Evolutionary conservation across 1,140 invertebrate species (phyloP).

Genomic region (Drosophila repleta): DNA sequence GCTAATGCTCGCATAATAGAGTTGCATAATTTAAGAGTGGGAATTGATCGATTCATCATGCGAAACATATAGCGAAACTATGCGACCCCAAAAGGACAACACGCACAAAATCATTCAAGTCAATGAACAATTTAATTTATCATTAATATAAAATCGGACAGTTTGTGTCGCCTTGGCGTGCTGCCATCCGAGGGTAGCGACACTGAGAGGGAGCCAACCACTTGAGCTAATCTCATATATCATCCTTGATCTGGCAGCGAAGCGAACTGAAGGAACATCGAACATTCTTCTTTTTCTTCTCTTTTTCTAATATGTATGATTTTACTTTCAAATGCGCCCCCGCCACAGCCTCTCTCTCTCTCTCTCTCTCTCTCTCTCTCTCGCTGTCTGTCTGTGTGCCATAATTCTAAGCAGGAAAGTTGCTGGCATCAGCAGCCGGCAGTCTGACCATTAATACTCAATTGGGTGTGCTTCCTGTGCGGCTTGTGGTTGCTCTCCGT

Average conservation of each 20-base stretch:
- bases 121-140: conserved; percentile 83
- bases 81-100: conserved; percentile 63
- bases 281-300: conserved; percentile 52
- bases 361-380: too few species aligned
- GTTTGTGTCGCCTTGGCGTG: conserved; percentile 71
- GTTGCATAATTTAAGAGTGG: conserved; percentile 60
- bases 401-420: conserved; percentile 74
- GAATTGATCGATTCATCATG: conserved; percentile 74
- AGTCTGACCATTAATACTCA: conserved; percentile 82
- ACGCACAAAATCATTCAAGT: conserved; percentile 81
- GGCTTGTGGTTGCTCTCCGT: conserved; percentile 64
- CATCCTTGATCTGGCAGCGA: conserved; percentile 63
- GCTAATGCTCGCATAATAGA: conserved; percentile 72
- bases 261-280: conserved; percentile 25
- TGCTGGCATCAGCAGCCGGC: conserved; percentile 74
- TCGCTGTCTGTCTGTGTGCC: conserved; percentile 27
- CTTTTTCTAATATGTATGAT: conserved; percentile 80
- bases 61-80: conserved; percentile 47
- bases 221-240: conserved; percentile 81
- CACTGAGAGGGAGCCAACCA: conserved; percentile 36
- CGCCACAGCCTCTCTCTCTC: conserved; percentile 11
- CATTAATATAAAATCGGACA: conserved; percentile 82
- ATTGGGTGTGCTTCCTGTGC: conserved; percentile 81
- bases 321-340: conserved; percentile 78
- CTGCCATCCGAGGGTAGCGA: conserved; percentile 54